These are phyloP conservation scores for Merops nubicus DNA, from an alignment of 2,113 vertebrate species.

Conservation along the genomic window DNA sequence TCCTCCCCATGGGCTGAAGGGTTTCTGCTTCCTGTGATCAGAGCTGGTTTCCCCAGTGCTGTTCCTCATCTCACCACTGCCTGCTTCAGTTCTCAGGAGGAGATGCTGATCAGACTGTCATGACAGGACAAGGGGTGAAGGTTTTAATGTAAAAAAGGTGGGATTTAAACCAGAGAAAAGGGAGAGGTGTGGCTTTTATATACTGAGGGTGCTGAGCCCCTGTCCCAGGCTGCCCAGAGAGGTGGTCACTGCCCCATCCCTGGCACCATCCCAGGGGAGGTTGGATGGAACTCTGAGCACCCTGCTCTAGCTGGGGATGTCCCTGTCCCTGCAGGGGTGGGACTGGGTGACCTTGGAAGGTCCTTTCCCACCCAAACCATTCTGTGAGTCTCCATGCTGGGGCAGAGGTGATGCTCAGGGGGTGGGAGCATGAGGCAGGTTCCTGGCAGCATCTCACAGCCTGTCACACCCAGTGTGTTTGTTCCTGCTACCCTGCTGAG, in stretches of 20 bases:
- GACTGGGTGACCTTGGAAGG: background rate
- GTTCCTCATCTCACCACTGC: too few relatives aligned
- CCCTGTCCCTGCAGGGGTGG: background rate
- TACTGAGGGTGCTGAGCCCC: background rate
- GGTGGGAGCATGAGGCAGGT: background rate
- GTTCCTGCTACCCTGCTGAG: background rate
- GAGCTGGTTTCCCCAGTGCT: background rate
- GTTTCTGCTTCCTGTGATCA: background rate
- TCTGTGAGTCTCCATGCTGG: too few relatives aligned
- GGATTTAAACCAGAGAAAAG: background rate
- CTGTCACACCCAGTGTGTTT: accelerated
- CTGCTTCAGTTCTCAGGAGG: background rate
- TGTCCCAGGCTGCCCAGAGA: background rate
- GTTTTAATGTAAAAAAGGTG: background rate
- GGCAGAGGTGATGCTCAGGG: background rate
- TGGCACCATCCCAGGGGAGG: background rate
- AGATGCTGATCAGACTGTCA: background rate
- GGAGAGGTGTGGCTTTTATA: background rate
- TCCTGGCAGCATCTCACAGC: background rate
- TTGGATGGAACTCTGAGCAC: background rate
- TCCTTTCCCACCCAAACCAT: background rate
- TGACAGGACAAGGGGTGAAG: too few relatives aligned
- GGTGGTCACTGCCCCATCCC: background rate
- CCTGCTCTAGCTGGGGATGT: background rate
- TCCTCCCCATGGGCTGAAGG: background rate